These are phyloP conservation scores for Macaca mulatta DNA, from an alignment of 2,113 vertebrate species.

Conservation along the genomic window DNA sequence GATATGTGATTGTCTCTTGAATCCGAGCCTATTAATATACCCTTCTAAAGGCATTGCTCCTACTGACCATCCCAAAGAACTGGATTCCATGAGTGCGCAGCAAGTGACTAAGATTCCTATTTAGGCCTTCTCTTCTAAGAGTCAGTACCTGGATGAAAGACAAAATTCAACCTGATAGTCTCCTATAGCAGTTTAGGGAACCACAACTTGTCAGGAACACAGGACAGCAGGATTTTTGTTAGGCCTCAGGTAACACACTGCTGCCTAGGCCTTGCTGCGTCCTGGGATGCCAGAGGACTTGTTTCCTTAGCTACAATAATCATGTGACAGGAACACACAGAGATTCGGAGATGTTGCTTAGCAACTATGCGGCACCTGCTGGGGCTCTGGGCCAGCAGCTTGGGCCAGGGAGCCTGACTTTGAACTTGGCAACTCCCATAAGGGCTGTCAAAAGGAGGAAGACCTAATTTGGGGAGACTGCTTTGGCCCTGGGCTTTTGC, in stretches of 20 bases:
- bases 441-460: slow-evolving; percentile 46
- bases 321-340: slow-evolving; percentile 77
- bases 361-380: slow-evolving; percentile 79
- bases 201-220: slow-evolving; percentile 21
- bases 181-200: neutral
- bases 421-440: slow-evolving; percentile 75
- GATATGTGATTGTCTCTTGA: neutral
- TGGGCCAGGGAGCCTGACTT: slow-evolving; percentile 67
- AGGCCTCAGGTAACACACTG: slow-evolving; percentile 67
- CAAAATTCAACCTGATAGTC: neutral
- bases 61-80: neutral
- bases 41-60: neutral
- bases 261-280: slow-evolving; percentile 64
- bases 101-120: neutral
- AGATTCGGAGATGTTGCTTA: slow-evolving; percentile 73
- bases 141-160: neutral
- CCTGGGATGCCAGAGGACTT: slow-evolving; percentile 76
- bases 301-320: slow-evolving; percentile 78
- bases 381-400: slow-evolving; percentile 64
- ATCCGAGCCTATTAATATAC: neutral
- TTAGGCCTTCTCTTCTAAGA: neutral
- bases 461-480: slow-evolving; percentile 27
- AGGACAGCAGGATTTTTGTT: slow-evolving; percentile 51
- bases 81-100: neutral
- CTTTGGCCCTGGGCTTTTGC: slow-evolving; percentile 2